A percentile compares a stretch with the other conserved stretches of the same genome.
Conservation (phyloP, 2,888 invertebrate species). For the Helleia helle region DNA sequence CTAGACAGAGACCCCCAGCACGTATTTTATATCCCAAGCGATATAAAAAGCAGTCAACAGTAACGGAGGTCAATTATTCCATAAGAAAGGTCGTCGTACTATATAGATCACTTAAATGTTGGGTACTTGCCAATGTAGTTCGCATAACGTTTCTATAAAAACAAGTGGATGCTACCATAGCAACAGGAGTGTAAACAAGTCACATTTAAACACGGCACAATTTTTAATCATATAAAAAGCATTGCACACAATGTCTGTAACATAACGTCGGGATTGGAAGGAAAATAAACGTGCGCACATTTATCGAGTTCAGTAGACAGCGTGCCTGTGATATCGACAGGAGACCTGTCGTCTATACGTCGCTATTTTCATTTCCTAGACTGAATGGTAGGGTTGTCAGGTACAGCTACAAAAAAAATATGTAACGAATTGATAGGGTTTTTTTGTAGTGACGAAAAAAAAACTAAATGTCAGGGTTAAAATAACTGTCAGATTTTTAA, state of each 20-base stretch:
- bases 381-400: too few relatives aligned
- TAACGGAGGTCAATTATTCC: neutral
- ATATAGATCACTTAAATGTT: slow-evolving; percentile 2
- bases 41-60: neutral
- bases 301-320: neutral
- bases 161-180: slow-evolving; percentile 4
- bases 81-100: slow-evolving; percentile 3
- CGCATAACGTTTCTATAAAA: slow-evolving; percentile 4
- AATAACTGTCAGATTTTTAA: too few relatives aligned
- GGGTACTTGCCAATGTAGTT: slow-evolving; percentile 7
- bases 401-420: too few relatives aligned
- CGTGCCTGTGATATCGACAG: neutral
- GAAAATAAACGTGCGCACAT: neutral
- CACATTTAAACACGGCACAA: too few relatives aligned
- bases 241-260: neutral
- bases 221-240: neutral
- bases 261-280: neutral
- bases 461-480: too few relatives aligned
- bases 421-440: too few relatives aligned
- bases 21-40: too few relatives aligned
- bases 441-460: too few relatives aligned
- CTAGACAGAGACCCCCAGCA: neutral
- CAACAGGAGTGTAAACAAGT: slow-evolving; percentile 3
- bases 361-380: too few relatives aligned
- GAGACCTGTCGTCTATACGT: neutral